These are phyloP conservation scores for Ataeniobius toweri DNA, from an alignment of 2,797 vertebrate genomes.

Conservation along the genomic window DNA sequence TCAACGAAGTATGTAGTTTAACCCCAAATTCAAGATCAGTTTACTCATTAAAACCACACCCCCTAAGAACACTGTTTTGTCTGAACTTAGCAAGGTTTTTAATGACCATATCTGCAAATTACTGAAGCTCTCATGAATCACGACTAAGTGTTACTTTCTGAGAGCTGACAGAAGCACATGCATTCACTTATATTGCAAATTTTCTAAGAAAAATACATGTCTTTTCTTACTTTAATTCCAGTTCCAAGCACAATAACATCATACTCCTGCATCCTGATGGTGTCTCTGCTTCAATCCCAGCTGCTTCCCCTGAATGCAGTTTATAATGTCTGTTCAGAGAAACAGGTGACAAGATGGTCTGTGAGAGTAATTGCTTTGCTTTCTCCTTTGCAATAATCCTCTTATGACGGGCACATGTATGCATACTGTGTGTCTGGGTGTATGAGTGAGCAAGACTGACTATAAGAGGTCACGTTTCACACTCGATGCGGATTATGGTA, in stretches of 20 bases:
- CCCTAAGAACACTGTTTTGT: not conserved
- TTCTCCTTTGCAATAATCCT: slow-evolving; percentile 71
- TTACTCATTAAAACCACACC: no score
- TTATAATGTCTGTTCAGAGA: slow-evolving; percentile 13
- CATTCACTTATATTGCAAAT: not conserved
- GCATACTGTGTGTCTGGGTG: slow-evolving; percentile 31
- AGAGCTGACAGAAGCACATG: not conserved
- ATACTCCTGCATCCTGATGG: slow-evolving; percentile 76
- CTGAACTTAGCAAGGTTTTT: not conserved
- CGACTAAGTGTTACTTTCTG: not conserved
- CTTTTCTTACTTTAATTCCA: slow-evolving; percentile 79
- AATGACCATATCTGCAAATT: not conserved
- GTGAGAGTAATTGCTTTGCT: slow-evolving; percentile 62
- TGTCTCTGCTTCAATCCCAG: not conserved
- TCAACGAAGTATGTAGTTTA: not conserved
- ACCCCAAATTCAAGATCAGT: no score
- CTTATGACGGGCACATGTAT: slow-evolving; percentile 49
- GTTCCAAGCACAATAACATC: slow-evolving; percentile 84
- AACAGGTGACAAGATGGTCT: slow-evolving; percentile 39
- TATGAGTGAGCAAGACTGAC: slow-evolving; percentile 13
- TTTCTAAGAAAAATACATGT: not conserved
- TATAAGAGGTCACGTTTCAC: slow-evolving; percentile 3
- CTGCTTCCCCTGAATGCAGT: slow-evolving; percentile 5
- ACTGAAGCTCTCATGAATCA: not conserved
- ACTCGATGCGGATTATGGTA: slow-evolving; percentile 7